A percentile compares a stretch with the other conserved stretches of the same genome.
Conservation (phyloP, 2,888 invertebrate species). For the Drosophila recens region DNA sequence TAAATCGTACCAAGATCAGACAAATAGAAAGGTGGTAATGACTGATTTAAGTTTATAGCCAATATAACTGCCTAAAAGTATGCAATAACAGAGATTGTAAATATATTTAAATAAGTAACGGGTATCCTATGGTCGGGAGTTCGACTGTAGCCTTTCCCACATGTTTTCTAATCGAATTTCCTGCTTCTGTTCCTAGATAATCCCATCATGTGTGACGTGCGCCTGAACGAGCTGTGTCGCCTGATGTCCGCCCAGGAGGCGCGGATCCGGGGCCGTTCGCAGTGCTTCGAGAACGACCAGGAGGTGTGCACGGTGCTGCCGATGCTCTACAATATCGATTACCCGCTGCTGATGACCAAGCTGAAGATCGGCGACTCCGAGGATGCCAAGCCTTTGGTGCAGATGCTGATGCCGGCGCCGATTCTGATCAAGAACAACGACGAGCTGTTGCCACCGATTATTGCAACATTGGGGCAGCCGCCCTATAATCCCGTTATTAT, state of each 20-base stretch:
- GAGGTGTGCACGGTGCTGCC: conserved; percentile 84
- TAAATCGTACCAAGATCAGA: no score
- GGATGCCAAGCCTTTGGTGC: conserved; percentile 75
- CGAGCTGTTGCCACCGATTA: conserved; percentile 79
- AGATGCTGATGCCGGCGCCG: conserved; percentile 82
- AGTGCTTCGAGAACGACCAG: conserved; percentile 86
- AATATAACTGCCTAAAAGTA: no score
- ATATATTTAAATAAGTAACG: no score
- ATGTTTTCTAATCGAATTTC: background rate
- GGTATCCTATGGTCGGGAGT: no score
- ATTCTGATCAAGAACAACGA: conserved; percentile 75
- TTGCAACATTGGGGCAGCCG: conserved; percentile 75
- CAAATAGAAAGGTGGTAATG: no score
- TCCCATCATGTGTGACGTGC: conserved; percentile 91
- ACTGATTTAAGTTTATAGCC: no score
- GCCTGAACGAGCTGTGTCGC: conserved; percentile 89
- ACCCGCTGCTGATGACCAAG: conserved; percentile 76
- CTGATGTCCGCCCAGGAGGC: conserved; percentile 90
- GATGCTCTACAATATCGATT: conserved; percentile 75
- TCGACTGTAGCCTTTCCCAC: no score
- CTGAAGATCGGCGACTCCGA: conserved; percentile 68
- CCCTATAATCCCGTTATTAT: conserved; percentile 74
- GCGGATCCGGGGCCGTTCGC: conserved; percentile 89
- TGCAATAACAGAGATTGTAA: no score
- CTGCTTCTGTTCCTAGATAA: conserved; percentile 87